phyloP scores from a whole-genome alignment of 2,797 vertebrate genomes.

The Carcharodon carcharias region DNA sequence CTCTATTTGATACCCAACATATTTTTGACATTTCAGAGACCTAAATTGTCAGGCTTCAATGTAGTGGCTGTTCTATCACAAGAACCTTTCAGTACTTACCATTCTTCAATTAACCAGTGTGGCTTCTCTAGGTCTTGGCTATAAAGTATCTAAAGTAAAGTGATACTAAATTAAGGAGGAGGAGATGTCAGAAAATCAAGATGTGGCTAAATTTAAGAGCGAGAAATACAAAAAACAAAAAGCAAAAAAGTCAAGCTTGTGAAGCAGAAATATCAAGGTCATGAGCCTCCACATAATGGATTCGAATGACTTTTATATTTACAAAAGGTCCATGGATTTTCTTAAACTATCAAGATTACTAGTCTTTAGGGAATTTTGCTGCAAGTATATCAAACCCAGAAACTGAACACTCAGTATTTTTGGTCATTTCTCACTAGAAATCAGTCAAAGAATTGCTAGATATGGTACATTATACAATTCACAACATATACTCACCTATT shows the following conservation, averaged over 20 bases:
- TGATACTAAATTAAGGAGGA: background rate
- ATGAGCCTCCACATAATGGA: background rate
- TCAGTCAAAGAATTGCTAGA: background rate
- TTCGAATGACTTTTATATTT: background rate
- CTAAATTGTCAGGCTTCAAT: background rate
- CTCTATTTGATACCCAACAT: background rate
- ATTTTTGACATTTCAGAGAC: background rate
- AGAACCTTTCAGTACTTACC: background rate
- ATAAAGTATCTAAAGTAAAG: background rate
- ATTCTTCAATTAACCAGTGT: background rate
- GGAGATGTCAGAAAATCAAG: background rate
- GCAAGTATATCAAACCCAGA: background rate
- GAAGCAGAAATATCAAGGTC: background rate
- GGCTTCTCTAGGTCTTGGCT: background rate
- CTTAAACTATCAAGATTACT: background rate
- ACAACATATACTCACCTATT: background rate
- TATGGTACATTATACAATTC: background rate
- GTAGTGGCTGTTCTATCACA: background rate
- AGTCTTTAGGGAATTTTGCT: background rate
- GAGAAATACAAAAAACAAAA: background rate
- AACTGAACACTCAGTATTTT: background rate
- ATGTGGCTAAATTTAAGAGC: background rate
- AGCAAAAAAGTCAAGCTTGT: background rate
- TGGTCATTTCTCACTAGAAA: background rate
- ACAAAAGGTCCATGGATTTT: background rate